These are phyloP conservation scores for Pangasius sanitwongsei DNA, from an alignment of 2,797 vertebrate species.

Conservation along the genomic window DNA sequence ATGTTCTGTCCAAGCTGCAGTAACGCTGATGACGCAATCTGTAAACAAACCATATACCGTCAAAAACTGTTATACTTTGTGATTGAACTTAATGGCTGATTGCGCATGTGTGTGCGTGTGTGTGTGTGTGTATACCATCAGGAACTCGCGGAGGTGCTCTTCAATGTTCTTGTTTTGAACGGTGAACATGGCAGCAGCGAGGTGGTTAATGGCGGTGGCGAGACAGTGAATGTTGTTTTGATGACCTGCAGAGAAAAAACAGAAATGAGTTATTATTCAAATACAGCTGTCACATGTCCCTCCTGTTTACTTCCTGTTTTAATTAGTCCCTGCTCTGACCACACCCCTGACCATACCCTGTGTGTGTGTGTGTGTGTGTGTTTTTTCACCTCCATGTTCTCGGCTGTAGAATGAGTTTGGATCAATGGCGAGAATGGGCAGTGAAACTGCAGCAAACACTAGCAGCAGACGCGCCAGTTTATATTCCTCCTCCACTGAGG, in stretches of 20 bases:
- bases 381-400: slow-evolving; percentile 80
- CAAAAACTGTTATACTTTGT: not conserved
- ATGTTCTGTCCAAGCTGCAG: slow-evolving; percentile 88
- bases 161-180: slow-evolving; percentile 88
- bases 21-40: slow-evolving; percentile 88
- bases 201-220: slow-evolving; percentile 85
- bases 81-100: not conserved
- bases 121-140: slow-evolving; percentile 75
- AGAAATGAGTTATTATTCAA: not conserved
- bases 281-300: not conserved
- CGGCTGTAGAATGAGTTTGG: slow-evolving; percentile 80
- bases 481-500: slow-evolving; percentile 87
- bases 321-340: not conserved
- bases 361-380: slow-evolving; percentile 16
- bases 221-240: slow-evolving; percentile 94
- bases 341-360: not conserved
- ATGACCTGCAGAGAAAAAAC: slow-evolving; percentile 74
- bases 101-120: not conserved
- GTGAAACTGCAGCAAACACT: slow-evolving; percentile 86
- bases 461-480: slow-evolving; percentile 88
- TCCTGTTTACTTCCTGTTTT: not conserved
- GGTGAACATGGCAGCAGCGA: slow-evolving; percentile 89
- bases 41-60: not conserved
- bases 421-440: slow-evolving; percentile 84
- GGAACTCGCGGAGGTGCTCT: slow-evolving; percentile 90